Percentiles rank a stretch among this genome's conserved stretches.
Conservation (phyloP, 2,797 vertebrate species). For the Acipenser oxyrinchus region DNA sequence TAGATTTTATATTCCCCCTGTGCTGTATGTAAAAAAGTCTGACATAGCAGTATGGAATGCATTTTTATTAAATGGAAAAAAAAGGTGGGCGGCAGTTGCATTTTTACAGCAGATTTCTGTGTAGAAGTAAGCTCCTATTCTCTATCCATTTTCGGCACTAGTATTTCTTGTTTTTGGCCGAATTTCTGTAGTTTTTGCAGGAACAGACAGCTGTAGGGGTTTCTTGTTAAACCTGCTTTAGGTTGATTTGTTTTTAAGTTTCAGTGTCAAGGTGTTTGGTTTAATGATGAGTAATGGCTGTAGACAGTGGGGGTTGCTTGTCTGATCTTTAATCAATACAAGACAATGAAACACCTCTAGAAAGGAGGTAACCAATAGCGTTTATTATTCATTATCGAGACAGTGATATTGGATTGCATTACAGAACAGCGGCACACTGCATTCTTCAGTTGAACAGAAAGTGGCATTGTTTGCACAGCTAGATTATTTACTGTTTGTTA, state of each 20-base stretch:
- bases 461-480: background rate
- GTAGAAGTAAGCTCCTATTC: background rate
- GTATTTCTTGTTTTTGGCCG: conserved; percentile 6
- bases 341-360: background rate
- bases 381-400: background rate
- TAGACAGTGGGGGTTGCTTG: background rate
- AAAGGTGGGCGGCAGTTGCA: background rate
- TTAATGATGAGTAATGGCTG: background rate
- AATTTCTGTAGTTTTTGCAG: conserved; percentile 10
- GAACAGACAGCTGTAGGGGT: conserved; percentile 4
- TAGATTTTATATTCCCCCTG: conserved; percentile 42
- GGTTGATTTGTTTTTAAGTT: conserved; percentile 1
- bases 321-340: background rate
- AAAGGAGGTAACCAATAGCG: background rate
- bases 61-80: conserved; percentile 10
- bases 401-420: background rate
- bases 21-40: conserved; percentile 3
- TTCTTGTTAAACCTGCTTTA: background rate
- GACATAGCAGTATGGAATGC: conserved; percentile 16
- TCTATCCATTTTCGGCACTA: conserved; percentile 7
- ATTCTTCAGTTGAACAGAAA: background rate
- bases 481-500: background rate
- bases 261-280: conserved; percentile 8
- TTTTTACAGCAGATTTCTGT: background rate
- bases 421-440: background rate